phyloP scores from a whole-genome alignment of 1,140 invertebrate genomes.

The Drosophila saltans region DNA sequence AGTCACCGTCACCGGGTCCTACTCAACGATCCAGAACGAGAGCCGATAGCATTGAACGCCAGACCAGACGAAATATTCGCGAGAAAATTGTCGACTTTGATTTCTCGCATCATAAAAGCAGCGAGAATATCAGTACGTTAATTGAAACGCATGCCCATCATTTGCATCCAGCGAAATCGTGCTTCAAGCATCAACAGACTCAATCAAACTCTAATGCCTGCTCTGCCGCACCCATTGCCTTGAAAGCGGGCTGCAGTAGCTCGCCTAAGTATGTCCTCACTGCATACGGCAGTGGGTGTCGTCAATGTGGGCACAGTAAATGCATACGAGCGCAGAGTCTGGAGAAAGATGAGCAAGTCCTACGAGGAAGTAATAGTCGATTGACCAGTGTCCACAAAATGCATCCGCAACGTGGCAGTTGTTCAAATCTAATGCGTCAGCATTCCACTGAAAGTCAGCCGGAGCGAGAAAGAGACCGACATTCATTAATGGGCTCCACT shows the following conservation, averaged over 20 bases:
- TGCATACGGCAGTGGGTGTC: conserved; percentile 54
- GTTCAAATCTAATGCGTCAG: conserved; percentile 74
- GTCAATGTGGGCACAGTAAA: conserved; percentile 79
- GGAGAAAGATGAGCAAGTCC: conserved; percentile 63
- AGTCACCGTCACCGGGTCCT: conserved; percentile 66
- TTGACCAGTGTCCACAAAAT: conserved; percentile 30
- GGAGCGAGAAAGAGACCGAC: conserved; percentile 49
- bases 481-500: conserved; percentile 61
- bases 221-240: conserved; percentile 49
- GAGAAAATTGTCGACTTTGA: conserved; percentile 83
- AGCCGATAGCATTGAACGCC: conserved; percentile 76
- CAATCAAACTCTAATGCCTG: conserved; percentile 54
- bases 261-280: conserved; percentile 64
- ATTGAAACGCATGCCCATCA: conserved; percentile 52
- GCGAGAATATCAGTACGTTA: conserved; percentile 70
- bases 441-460: conserved; percentile 73
- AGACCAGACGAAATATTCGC: conserved; percentile 64
- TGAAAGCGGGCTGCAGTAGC: conserved; percentile 31
- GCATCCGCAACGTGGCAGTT: conserved; percentile 71
- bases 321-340: conserved; percentile 74
- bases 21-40: conserved; percentile 60
- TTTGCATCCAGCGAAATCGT: conserved; percentile 78
- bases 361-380: conserved; percentile 58
- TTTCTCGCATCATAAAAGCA: conserved; percentile 82
- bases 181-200: conserved; percentile 77